Percentiles rank a stretch among this genome's conserved stretches.
phyloP scores from a whole-genome alignment of 2,888 invertebrate species.

The Ochropacha duplaris region DNA sequence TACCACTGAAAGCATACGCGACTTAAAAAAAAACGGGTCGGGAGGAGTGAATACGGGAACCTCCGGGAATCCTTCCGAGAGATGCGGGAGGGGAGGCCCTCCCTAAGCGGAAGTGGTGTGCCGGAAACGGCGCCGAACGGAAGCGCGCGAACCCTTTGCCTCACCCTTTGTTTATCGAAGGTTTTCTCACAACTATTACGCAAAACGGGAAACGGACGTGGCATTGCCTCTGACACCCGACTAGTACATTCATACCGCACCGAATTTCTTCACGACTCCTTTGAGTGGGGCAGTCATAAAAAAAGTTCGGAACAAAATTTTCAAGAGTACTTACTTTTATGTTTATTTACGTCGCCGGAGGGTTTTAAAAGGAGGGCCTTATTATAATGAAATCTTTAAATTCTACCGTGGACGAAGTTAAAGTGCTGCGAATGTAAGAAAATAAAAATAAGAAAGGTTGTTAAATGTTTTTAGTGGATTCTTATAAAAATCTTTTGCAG shows the following conservation, averaged over 20 bases:
- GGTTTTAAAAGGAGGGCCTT: slow-evolving; percentile 13
- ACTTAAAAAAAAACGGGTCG: slow-evolving; percentile 38
- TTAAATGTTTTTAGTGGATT: neutral
- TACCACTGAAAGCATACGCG: slow-evolving; percentile 46
- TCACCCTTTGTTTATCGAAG: slow-evolving; percentile 68
- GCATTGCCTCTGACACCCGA: slow-evolving; percentile 29
- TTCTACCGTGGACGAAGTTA: neutral
- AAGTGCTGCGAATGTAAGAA: neutral
- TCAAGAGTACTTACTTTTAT: slow-evolving; percentile 12
- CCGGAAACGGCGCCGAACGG: slow-evolving; percentile 72
- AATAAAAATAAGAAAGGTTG: neutral
- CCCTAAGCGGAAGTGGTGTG: slow-evolving; percentile 44
- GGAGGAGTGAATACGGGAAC: slow-evolving; percentile 26
- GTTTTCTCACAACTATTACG: slow-evolving; percentile 51
- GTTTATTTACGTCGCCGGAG: neutral
- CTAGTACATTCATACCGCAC: slow-evolving; percentile 14
- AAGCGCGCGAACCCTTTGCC: slow-evolving; percentile 70
- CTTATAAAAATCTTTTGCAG: neutral
- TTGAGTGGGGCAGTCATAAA: slow-evolving; percentile 18
- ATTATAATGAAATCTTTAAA: slow-evolving; percentile 13
- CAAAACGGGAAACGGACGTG: slow-evolving; percentile 45
- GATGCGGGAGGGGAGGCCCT: slow-evolving; percentile 17
- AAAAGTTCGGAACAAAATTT: slow-evolving; percentile 22
- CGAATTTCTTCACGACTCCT: neutral
- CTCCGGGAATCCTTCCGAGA: slow-evolving; percentile 35